Percentiles rank a stretch among this genome's conserved stretches.
phyloP scores from a whole-genome alignment of 2,113 vertebrate genomes.

The Anarhynchus alexandrinus region DNA sequence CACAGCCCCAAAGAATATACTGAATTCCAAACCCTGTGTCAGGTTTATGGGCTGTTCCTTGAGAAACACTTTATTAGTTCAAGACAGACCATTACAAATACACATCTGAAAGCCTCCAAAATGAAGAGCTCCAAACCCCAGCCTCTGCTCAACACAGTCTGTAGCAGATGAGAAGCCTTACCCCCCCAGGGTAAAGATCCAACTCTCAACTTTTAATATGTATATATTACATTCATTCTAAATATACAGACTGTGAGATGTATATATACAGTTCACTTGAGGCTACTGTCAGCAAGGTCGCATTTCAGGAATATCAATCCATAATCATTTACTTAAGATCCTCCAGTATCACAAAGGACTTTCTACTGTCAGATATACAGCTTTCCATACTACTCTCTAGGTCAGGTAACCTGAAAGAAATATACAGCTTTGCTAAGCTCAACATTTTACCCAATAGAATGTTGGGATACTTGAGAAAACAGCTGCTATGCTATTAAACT shows the following conservation, averaged over 20 bases:
- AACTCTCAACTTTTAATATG: background rate
- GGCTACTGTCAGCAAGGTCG: background rate
- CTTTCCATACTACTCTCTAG: background rate
- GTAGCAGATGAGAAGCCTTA: background rate
- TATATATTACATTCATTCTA: background rate
- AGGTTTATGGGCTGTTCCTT: background rate
- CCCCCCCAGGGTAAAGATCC: rapidly evolving
- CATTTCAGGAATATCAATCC: background rate
- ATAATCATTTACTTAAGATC: background rate
- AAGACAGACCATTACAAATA: background rate
- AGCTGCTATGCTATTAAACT: background rate
- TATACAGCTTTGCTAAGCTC: background rate
- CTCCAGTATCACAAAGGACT: background rate
- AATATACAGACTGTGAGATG: background rate
- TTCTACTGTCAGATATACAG: background rate
- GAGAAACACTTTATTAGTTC: background rate
- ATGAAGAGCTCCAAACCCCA: background rate
- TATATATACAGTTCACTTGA: background rate
- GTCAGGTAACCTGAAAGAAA: background rate
- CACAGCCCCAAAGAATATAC: background rate
- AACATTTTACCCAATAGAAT: background rate
- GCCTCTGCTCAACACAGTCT: background rate
- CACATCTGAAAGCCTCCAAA: background rate
- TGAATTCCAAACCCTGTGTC: background rate
- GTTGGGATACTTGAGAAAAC: background rate